Percentiles rank a stretch among this genome's conserved stretches.
phyloP scores from a whole-genome alignment of 1,140 invertebrate species.

The Rhyzopertha dominica region DNA sequence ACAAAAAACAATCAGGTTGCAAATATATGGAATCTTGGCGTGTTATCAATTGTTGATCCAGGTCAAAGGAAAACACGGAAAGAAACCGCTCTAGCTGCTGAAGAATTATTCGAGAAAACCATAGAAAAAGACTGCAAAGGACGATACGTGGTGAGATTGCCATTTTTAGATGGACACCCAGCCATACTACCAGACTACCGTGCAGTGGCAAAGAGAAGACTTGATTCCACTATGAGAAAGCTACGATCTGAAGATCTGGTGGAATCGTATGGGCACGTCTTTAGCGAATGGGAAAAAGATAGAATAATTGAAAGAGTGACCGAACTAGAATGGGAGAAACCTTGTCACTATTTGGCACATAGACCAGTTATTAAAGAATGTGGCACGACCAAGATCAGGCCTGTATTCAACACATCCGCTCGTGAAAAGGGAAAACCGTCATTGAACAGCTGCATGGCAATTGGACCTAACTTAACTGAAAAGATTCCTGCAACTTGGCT shows the following conservation, averaged over 20 bases:
- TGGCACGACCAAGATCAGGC: constrained; percentile 20
- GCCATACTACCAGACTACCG: constrained; percentile 9
- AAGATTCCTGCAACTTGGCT: constrained; percentile 38
- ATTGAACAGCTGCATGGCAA: constrained; percentile 43
- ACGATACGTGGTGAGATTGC: constrained; percentile 16
- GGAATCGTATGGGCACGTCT: constrained; percentile 5
- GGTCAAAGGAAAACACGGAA: constrained; percentile 2
- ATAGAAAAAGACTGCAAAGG: constrained; percentile 4
- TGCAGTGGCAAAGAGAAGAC: constrained; percentile 12
- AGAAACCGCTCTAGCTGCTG: constrained; percentile 5
- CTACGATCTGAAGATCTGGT: constrained; percentile 8
- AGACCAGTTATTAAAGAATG: constrained; percentile 18
- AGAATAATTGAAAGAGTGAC: constrained; percentile 10
- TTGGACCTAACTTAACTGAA: constrained; percentile 38
- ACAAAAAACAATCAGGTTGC: no score
- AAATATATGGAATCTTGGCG: constrained; percentile 16
- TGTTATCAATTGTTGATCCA: constrained; percentile 15
- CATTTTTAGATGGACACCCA: constrained; percentile 17
- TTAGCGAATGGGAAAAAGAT: constrained; percentile 9
- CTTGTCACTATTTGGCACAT: constrained; percentile 28
- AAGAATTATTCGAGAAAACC: constrained; percentile 3
- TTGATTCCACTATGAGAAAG: constrained; percentile 8
- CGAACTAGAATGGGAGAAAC: no score
- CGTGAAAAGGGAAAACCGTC: constrained; percentile 26
- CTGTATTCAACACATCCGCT: constrained; percentile 30